A percentile compares a stretch with the other conserved stretches of the same genome.
phyloP scores from a whole-genome alignment of 2,113 vertebrate species.

The Hiodon alosoides region DNA sequence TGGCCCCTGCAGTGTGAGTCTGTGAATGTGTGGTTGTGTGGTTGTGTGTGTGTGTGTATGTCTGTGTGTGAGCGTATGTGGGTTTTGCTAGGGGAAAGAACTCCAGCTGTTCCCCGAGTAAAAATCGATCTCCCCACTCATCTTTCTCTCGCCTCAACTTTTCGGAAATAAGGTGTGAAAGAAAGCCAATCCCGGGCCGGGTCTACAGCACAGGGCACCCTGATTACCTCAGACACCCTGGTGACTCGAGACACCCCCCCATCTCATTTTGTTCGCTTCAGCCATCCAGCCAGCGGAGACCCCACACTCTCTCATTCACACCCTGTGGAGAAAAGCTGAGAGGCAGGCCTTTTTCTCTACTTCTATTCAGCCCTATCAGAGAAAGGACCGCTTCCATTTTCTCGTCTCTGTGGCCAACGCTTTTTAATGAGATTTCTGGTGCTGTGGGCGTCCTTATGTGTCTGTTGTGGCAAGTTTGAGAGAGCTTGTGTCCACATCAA shows the following conservation, averaged over 20 bases:
- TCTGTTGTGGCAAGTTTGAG: not conserved
- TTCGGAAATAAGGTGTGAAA: conserved; percentile 2
- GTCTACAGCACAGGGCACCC: no score
- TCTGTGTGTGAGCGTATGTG: no score
- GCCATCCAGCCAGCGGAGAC: no score
- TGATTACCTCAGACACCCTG: no score
- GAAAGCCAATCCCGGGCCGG: not conserved
- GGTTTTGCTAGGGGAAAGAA: not conserved
- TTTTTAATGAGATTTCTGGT: not conserved
- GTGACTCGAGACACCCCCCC: conserved; percentile 24
- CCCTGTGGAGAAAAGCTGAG: not conserved
- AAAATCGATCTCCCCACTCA: conserved; percentile 36
- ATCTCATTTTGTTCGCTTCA: not conserved
- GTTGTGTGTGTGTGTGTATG: no score
- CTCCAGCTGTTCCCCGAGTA: not conserved
- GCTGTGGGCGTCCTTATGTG: not conserved
- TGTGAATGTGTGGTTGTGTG: no score
- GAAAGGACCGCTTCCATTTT: no score
- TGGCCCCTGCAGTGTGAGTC: no score
- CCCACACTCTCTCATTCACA: no score
- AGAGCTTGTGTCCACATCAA: no score
- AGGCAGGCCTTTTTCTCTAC: not conserved
- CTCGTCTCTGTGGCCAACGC: not conserved
- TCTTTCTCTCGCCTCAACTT: conserved; percentile 35
- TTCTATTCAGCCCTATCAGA: no score